Evolutionary conservation across 2,113 vertebrate species (phyloP).

Genomic region (Pavo muticus): DNA sequence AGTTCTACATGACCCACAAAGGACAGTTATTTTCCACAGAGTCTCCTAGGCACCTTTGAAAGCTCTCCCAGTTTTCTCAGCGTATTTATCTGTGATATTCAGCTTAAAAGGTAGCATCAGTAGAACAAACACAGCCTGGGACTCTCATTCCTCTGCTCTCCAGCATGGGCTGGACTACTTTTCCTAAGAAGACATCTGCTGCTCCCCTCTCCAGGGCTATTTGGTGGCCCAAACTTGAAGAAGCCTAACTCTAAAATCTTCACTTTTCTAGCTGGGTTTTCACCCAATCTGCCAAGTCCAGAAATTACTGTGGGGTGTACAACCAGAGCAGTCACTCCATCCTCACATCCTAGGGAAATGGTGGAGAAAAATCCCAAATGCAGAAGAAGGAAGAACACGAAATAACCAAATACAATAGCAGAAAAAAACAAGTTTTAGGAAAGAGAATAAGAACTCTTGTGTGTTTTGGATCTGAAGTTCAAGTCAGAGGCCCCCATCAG

Average conservation of each 20-base stretch:
- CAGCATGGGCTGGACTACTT: rapidly evolving
- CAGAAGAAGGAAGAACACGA: background rate
- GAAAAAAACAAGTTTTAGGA: background rate
- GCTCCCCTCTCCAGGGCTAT: background rate
- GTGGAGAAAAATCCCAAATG: background rate
- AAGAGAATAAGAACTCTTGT: background rate
- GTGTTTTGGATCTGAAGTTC: background rate
- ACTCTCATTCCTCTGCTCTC: background rate
- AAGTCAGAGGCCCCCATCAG: too few species aligned
- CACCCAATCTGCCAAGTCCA: background rate
- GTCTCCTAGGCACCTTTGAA: background rate
- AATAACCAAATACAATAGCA: background rate
- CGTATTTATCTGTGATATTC: background rate
- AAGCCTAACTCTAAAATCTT: background rate
- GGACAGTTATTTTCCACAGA: background rate
- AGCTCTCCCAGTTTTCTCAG: background rate
- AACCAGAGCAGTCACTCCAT: background rate
- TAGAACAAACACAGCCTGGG: background rate
- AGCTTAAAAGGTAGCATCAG: background rate
- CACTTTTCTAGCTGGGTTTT: background rate
- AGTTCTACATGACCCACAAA: background rate
- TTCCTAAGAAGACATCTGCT: background rate
- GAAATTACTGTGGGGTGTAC: background rate
- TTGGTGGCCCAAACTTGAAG: background rate
- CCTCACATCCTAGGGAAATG: background rate